Evolutionary conservation across 2,113 vertebrate species (phyloP).

Genomic region (Ia io): DNA sequence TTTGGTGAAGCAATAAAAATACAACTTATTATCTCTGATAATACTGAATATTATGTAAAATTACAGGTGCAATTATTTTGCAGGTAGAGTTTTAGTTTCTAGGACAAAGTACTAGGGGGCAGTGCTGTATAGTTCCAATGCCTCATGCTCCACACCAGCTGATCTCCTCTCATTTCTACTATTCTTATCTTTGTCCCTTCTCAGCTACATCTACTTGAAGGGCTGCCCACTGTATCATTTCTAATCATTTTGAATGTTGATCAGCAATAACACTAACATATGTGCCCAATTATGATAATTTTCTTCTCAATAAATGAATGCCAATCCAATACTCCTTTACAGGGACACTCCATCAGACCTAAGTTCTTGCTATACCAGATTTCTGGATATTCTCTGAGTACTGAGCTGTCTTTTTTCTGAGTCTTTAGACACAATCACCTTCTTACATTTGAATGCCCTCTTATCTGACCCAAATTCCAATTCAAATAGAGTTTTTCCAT

Average conservation of each 20-base stretch:
- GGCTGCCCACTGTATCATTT: background rate
- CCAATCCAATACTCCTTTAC: background rate
- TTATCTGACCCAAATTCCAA: background rate
- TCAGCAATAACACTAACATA: background rate
- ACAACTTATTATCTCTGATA: background rate
- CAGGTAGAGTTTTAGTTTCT: background rate
- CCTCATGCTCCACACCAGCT: accelerated
- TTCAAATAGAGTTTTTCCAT: background rate
- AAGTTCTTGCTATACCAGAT: background rate
- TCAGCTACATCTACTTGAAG: background rate
- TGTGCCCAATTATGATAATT: background rate
- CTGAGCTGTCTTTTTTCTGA: background rate
- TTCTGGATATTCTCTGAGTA: background rate
- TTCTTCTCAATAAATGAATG: background rate
- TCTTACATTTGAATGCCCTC: background rate
- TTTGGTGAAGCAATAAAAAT: background rate
- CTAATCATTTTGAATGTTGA: background rate
- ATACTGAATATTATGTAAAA: background rate
- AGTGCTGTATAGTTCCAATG: no score
- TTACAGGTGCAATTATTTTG: background rate
- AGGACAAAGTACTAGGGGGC: background rate
- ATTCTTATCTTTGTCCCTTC: background rate
- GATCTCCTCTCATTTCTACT: background rate
- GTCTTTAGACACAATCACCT: background rate
- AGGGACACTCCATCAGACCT: no score